These are phyloP conservation scores for Sturnus vulgaris DNA, from an alignment of 2,113 vertebrate species.

Conservation along the genomic window DNA sequence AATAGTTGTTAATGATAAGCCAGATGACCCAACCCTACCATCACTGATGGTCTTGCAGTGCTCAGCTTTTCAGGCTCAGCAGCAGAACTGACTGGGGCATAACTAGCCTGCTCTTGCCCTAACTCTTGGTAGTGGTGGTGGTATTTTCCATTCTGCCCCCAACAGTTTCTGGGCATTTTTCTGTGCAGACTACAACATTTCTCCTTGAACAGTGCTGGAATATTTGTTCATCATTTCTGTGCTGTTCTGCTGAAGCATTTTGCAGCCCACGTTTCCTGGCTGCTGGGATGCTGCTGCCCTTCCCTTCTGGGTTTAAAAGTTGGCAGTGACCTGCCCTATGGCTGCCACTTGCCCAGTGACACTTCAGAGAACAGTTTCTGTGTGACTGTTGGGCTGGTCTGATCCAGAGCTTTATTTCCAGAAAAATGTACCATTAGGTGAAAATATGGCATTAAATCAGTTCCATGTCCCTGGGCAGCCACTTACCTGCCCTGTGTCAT, in stretches of 20 bases:
- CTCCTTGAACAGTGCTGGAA: not conserved
- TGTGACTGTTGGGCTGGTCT: not conserved
- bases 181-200: not conserved
- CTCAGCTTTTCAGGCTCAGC: not conserved
- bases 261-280: rapidly evolving
- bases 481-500: rapidly evolving
- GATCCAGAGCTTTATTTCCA: not conserved
- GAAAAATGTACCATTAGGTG: not conserved
- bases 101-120: not conserved
- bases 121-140: not conserved
- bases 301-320: not conserved
- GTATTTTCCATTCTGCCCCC: not conserved
- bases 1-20: not conserved
- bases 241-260: not conserved
- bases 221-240: not conserved
- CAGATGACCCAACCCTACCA: rapidly evolving
- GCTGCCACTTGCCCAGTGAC: not conserved
- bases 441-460: not conserved
- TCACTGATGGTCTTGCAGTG: not conserved
- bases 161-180: not conserved
- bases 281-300: not conserved
- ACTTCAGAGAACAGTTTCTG: not conserved
- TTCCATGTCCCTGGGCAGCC: not conserved
- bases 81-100: not conserved
- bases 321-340: not conserved